Evolutionary conservation across 2,113 vertebrate species (phyloP), one percentile per base, ranked within the genome.

Genomic region (Anarhynchus alexandrinus): DNA sequence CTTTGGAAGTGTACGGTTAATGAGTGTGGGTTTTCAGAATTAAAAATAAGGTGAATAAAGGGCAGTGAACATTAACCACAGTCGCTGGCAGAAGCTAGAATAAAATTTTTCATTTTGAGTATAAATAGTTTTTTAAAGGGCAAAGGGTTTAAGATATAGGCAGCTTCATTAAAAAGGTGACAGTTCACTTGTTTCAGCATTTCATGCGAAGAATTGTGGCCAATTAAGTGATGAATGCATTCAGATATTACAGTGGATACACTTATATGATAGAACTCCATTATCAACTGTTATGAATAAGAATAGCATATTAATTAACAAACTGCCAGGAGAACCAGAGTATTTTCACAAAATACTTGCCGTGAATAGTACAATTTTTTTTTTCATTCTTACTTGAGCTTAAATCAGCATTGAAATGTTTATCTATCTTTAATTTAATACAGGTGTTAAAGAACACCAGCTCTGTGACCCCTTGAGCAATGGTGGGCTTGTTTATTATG

Each of bases 171-270:
- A 93, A 93, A 92, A 92, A 85, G 94, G 73, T 96, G 94, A 96
- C 89, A 97, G 95, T 94, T 97, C 38, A 85, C 92, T 96, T 96
- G 57, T 93, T 97, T 91, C 78, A 96, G 86, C 92, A 95, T 62
- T 97, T 87, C 82, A 92, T 86, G 79, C 25, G 38, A 94, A 84
- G 89, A 91, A 93, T 88, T 94, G 78, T 88, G 94, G 72, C 84
- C 95, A 88, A 90, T 94, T 84, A 71, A 92, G 40, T 94, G 93
- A 93, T 45, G 91, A 86, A 64, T 84, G 66, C 80, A 86, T 90
- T 89, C 57, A 84, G 79, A 82, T 85, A 93, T 87, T 94, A 85
- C 54, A 93, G 84, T 74, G 64, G 66, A 80, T 96, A 73, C n/a
- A 82, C 64, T 91, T 78, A 81, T 67, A 80, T 58, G 85, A 66